Evolutionary conservation across 2,888 invertebrate species (phyloP).

Genomic region (Tetranychus truncatus): DNA sequence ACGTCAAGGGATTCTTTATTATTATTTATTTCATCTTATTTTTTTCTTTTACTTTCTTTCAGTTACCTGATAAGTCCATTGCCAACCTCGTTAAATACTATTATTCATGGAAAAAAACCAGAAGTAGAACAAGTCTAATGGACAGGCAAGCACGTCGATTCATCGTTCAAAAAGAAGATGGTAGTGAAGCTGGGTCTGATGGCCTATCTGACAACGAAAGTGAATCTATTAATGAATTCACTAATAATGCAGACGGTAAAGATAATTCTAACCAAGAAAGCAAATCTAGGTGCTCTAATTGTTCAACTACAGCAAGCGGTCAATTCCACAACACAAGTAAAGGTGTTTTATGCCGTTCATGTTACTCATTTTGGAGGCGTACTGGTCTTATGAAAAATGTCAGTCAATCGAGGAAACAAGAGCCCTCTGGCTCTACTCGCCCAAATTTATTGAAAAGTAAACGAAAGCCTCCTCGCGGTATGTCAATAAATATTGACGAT

Average conservation of each 20-base stretch:
- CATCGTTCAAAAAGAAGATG: conserved; percentile 49
- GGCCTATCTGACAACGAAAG: conserved; percentile 62
- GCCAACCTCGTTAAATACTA: conserved; percentile 90
- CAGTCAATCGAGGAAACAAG: conserved; percentile 16
- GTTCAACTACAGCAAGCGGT: conserved; percentile 15
- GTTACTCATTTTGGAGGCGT: conserved; percentile 69
- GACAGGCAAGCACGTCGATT: conserved; percentile 58
- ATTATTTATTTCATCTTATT: background rate
- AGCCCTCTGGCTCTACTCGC: conserved; percentile 23
- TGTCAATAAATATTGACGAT: conserved; percentile 94
- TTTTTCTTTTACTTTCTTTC: conserved; percentile 21
- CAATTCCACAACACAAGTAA: conserved; percentile 32
- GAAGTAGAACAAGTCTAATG: conserved; percentile 78
- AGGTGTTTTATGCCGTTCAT: conserved; percentile 61
- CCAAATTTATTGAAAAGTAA: conserved; percentile 31
- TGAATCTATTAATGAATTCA: conserved; percentile 35
- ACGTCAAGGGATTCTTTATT: conserved; percentile 29
- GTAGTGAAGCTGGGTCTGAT: conserved; percentile 53
- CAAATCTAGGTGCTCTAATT: conserved; percentile 28
- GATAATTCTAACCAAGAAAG: conserved; percentile 3
- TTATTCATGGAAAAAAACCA: conserved; percentile 93
- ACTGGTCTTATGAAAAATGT: conserved; percentile 46
- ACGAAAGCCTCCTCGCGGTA: conserved; percentile 80
- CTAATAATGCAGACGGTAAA: background rate
- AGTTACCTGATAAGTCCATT: conserved; percentile 92